phyloP scores from a whole-genome alignment of 1,140 invertebrate species.

The Zeugodacus cucurbitae region DNA sequence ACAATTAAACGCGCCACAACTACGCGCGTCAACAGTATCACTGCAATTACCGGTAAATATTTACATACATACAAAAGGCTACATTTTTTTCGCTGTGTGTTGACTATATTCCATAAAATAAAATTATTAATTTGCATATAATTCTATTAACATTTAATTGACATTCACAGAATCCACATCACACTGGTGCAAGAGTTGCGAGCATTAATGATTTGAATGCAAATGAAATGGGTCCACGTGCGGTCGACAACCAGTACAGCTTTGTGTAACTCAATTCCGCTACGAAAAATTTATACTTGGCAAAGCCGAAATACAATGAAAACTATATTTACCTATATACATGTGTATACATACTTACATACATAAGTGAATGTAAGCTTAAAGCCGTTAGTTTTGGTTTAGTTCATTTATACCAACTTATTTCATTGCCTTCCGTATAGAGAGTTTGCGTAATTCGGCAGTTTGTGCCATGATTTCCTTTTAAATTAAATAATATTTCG shows the following conservation, averaged over 20 bases:
- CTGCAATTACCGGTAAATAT: constrained; percentile 51
- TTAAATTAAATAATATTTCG: background rate
- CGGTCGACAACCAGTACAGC: constrained; percentile 76
- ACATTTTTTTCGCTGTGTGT: too few relatives aligned
- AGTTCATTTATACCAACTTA: background rate
- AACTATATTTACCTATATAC: background rate
- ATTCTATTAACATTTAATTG: too few relatives aligned
- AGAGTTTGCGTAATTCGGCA: background rate
- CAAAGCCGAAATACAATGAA: background rate
- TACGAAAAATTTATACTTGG: constrained; percentile 1
- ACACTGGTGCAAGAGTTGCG: background rate
- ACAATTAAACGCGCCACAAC: constrained; percentile 40
- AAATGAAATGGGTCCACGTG: constrained; percentile 60
- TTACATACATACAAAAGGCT: background rate
- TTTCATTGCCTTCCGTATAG: background rate
- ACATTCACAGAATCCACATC: constrained; percentile 5
- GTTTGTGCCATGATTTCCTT: background rate
- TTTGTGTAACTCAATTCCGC: constrained; percentile 64
- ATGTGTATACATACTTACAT: background rate
- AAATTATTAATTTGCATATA: too few relatives aligned
- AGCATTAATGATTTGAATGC: background rate
- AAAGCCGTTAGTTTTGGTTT: background rate
- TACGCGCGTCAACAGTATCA: constrained; percentile 59
- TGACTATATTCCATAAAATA: too few relatives aligned
- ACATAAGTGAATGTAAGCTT: background rate